Base-by-base conservation (phyloP, 2,113 vertebrate genomes). In the Phalacrocorax pelagicus region DNA sequence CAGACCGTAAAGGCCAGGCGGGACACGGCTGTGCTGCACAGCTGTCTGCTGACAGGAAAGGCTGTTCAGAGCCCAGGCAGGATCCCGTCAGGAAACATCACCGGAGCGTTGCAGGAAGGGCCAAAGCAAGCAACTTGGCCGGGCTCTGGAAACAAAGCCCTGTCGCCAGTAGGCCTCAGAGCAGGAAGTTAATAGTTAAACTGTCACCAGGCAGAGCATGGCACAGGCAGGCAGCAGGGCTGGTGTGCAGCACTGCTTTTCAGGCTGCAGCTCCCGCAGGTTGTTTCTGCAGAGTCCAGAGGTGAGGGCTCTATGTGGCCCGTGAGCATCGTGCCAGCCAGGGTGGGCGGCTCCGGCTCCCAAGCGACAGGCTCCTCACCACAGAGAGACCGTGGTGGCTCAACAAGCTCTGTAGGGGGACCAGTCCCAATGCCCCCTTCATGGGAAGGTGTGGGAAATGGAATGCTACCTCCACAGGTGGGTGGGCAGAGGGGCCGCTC, bases 1-100 rank as follows among this genome's bases (percentile, higher is more conserved):
- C 59, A 40, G 36, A 23, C 15, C 0, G 0, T 1, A 0, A 11
- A 36, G 46, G 34, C 46, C 70, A 5, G 0, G 1, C 1, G 3
- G 22, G 22, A 62, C 44, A 8, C 4, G 0, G 44, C 23, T 32
- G 38, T 12, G 44, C 27, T 36, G 30, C 5, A 6, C 2, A 5
- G 79, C 70, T 32, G 8, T 13, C 51, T n/a, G 63, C 59, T n/a
- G 29, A 18, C 29, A 27, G 55, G 46, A 51, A 55, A 16, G 30
- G 36, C 62, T 44, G 26, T 5, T 26, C 42, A 27, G 38, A 19
- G 6, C 29, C 30, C 15, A 2, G 52, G 52, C 52, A 47, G 44
- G 70, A 11, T 21, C n/a, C 42, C 69, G 3, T 1, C 8, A 0
- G 62, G 63, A 52, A 82, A 80, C 2, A 1, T 29, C 88, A 81